These are phyloP conservation scores for Microctenopoma lineatum DNA, from an alignment of 2,797 vertebrate genomes.

Conservation along the genomic window DNA sequence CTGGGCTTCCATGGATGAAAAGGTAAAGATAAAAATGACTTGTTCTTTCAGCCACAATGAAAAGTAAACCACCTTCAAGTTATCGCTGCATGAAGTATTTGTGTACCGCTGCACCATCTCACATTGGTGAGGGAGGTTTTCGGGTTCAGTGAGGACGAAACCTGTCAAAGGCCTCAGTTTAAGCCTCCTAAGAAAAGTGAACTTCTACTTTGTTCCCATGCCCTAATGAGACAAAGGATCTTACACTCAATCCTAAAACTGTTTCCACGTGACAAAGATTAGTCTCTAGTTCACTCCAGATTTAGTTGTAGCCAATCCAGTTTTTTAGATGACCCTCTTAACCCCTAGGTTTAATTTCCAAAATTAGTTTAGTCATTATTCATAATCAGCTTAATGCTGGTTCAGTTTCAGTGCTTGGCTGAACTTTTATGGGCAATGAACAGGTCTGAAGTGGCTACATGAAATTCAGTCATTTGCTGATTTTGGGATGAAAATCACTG, in stretches of 20 bases:
- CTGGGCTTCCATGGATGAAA: background rate
- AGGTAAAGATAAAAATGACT: constrained; percentile 34
- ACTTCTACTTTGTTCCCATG: constrained; percentile 18
- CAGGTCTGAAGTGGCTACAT: no score
- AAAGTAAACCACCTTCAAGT: background rate
- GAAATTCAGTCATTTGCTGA: no score
- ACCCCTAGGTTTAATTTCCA: background rate
- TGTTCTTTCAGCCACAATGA: constrained; percentile 23
- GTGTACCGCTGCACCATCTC: background rate
- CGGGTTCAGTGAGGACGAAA: constrained; percentile 33
- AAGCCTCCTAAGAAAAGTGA: constrained; percentile 26
- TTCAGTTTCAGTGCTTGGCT: background rate
- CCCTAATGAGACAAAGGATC: constrained; percentile 27
- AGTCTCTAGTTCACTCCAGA: constrained; percentile 6
- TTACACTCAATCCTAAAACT: background rate
- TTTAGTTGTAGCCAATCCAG: background rate
- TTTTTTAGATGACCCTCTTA: background rate
- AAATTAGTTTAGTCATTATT: background rate
- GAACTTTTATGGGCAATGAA: no score
- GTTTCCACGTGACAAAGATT: constrained; percentile 37
- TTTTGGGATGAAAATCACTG: no score
- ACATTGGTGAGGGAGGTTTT: background rate
- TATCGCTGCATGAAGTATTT: no score
- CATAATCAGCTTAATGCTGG: background rate
- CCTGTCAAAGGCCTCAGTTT: constrained; percentile 14